Evolutionary conservation across 2,113 vertebrate species (phyloP), one percentile per base, ranked within the genome.

Genomic region (Malurus alboscapulatus): DNA sequence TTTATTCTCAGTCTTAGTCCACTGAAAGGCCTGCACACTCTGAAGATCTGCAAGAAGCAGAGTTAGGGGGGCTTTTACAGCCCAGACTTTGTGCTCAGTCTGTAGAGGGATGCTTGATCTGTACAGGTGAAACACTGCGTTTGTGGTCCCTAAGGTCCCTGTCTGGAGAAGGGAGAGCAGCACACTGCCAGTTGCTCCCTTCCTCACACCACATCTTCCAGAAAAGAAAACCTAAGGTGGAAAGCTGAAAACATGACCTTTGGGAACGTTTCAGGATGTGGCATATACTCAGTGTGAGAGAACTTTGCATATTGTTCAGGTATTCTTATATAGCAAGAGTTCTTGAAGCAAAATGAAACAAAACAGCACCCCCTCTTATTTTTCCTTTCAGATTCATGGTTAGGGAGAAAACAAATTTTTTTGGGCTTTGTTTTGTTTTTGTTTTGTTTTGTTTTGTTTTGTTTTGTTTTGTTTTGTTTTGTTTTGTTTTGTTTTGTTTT

Each of bases 341-440:
- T 84, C 45, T 47, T 67, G 38, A 73, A 61, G 32, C 19, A 54
- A 69, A 90, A 42, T 5, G 42, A 32, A 92, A 14, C 12, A 27
- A 59, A 73, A 7, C 12, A 47, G n/a, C 15, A 1, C 3, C 5
- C 2, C 4, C 1, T 24, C 6, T 6, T 58, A 82, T 61, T 75
- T 80, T 53, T 72, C 26, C 25, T 63, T 67, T 44, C 34, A 88
- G 17, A 75, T 57, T 7, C 9, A 25, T 54, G 24, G 9, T 87
- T 63, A 44, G 47, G n/a, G 47, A 75, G 29, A 14, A 47, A 51
- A 67, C 2, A 38, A 58, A 62, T 7, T 62, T 61, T 47, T 11
- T 26, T 58, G 0, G 10, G 2, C 15, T 87, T 69, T 48, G 42
- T 14, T 72, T 50, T 45, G 40, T 38, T 7, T 45, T 25, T 34